Percentiles rank a stretch among this genome's conserved stretches.
phyloP scores from a whole-genome alignment of 2,888 invertebrate genomes.

The Acanthosepion pharaonis region DNA sequence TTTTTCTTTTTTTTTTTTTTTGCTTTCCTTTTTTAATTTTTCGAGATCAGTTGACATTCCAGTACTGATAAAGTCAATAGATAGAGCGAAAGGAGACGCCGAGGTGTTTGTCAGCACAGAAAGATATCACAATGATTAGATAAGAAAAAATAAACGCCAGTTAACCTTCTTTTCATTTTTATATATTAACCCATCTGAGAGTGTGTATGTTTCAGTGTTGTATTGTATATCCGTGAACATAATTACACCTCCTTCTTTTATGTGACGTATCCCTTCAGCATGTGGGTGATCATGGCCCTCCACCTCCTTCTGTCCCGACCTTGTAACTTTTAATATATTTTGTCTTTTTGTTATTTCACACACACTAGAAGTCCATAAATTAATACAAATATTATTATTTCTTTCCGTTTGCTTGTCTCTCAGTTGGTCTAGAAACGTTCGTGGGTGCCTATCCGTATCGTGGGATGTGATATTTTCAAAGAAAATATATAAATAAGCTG shows the following conservation, averaged over 20 bases:
- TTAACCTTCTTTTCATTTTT: not conserved
- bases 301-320: no score
- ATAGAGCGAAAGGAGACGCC: not conserved
- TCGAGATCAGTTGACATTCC: not conserved
- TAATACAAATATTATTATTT: not conserved
- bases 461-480: no score
- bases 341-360: no score
- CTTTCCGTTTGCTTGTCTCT: no score
- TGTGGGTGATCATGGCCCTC: no score
- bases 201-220: not conserved
- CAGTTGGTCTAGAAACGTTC: no score
- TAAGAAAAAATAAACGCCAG: slow-evolving; percentile 1
- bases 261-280: no score
- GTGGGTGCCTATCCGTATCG: not conserved
- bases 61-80: not conserved
- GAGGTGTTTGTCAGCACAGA: not conserved
- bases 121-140: not conserved
- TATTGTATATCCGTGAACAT: not conserved
- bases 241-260: not conserved
- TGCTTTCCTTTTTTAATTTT: not conserved
- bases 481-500: no score
- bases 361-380: not conserved
- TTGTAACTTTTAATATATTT: no score
- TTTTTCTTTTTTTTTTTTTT: not conserved
- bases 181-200: not conserved